A percentile compares a stretch with the other conserved stretches of the same genome.
Evolutionary conservation across 53 echinoderm and acorn worm species (phyloP).

Genomic region (Mesocentrotus franciscanus): DNA sequence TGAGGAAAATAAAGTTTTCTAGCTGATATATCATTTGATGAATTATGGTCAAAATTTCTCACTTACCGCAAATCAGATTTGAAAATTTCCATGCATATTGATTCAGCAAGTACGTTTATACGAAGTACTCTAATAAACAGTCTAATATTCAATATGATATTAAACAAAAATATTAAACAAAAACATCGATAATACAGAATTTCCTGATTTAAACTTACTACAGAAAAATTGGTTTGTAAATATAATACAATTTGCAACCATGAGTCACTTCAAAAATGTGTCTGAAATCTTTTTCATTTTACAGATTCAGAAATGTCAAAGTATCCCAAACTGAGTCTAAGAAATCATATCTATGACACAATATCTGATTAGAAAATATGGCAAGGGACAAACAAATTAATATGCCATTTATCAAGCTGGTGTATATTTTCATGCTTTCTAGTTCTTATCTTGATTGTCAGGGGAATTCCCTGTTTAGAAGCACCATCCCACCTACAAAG

Average conservation of each 20-base stretch:
- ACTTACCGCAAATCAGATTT: not conserved
- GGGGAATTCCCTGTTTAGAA: not conserved
- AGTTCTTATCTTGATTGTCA: not conserved
- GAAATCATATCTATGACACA: slow-evolving; percentile 28
- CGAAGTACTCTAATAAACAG: not conserved
- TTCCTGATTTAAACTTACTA: not conserved
- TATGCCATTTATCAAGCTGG: not conserved
- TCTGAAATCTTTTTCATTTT: not conserved
- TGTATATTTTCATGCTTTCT: not conserved
- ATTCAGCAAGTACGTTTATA: not conserved
- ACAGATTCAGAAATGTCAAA: not conserved
- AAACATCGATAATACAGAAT: not conserved
- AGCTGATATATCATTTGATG: not conserved
- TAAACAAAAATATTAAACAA: not conserved
- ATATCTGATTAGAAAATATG: slow-evolving; percentile 13
- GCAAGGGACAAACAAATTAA: slow-evolving; percentile 21
- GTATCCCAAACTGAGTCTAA: not conserved
- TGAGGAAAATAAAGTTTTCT: not conserved
- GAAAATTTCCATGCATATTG: not conserved
- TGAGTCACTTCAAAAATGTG: not conserved
- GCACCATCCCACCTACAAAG: not conserved
- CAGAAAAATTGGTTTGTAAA: not conserved
- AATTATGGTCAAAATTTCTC: slow-evolving; percentile 11
- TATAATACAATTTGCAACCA: slow-evolving; percentile 20
- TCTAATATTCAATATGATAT: not conserved